A percentile compares a stretch with the other conserved stretches of the same genome.
Conservation (phyloP, 2,797 vertebrate genomes). For the Amphiprion clarkii region DNA sequence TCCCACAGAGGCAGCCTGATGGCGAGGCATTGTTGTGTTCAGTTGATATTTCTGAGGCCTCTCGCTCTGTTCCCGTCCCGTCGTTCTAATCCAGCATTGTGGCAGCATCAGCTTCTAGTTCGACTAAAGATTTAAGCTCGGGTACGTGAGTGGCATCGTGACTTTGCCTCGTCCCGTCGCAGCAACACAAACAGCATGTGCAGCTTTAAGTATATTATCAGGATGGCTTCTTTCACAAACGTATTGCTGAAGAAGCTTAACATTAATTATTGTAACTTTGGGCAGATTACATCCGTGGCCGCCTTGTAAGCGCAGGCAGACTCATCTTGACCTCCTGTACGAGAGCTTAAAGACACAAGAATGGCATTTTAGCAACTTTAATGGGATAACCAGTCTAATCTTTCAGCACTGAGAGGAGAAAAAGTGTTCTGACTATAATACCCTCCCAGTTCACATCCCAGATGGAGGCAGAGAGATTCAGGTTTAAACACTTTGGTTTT, state of each 20-base stretch:
- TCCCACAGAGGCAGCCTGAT: background rate
- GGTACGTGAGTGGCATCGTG: slow-evolving; percentile 90
- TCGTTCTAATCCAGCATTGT: slow-evolving; percentile 87
- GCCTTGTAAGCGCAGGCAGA: slow-evolving; percentile 98
- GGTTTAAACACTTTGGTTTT: slow-evolving; percentile 84
- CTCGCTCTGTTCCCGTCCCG: slow-evolving; percentile 75
- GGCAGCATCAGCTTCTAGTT: slow-evolving; percentile 87
- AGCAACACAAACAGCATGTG: slow-evolving; percentile 95
- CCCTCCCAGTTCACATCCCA: slow-evolving; percentile 90
- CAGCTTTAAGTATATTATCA: slow-evolving; percentile 99
- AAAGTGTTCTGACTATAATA: slow-evolving; percentile 98
- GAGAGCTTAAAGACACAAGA: slow-evolving; percentile 99
- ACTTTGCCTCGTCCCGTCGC: slow-evolving; percentile 82
- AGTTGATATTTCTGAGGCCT: slow-evolving; percentile 65
- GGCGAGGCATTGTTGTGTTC: slow-evolving; percentile 12
- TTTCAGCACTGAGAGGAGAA: slow-evolving; percentile 95
- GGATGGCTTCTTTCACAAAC: slow-evolving; percentile 97
- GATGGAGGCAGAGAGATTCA: slow-evolving; percentile 75
- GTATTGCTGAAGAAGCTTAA: slow-evolving; percentile 99
- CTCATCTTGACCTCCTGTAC: slow-evolving; percentile 99
- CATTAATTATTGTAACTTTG: slow-evolving; percentile 99
- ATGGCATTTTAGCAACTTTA: slow-evolving; percentile 99
- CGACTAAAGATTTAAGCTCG: slow-evolving; percentile 95
- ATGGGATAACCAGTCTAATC: slow-evolving; percentile 99
- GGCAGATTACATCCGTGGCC: slow-evolving; percentile 99